These are phyloP conservation scores for Ammodytes dubius DNA, from an alignment of 2,113 vertebrate species.

Conservation along the genomic window DNA sequence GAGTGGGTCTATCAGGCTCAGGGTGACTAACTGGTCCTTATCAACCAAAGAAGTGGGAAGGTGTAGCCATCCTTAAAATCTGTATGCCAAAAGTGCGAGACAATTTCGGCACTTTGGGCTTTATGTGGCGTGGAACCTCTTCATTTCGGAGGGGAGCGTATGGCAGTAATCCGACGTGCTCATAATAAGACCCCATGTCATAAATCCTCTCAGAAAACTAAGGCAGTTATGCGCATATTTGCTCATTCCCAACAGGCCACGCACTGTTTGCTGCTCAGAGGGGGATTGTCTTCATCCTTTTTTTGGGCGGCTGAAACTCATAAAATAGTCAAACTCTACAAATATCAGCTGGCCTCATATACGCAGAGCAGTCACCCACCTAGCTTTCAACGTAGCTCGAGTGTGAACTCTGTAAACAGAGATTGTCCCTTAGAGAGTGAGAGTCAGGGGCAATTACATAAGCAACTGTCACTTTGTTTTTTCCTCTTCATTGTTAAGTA, in stretches of 20 bases:
- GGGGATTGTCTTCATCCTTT: conserved; percentile 45
- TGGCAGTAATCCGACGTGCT: conserved; percentile 72
- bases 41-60: conserved; percentile 53
- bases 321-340: conserved; percentile 61
- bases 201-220: conserved; percentile 74
- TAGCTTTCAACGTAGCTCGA: conserved; percentile 36
- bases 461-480: conserved; percentile 73
- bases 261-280: conserved; percentile 67
- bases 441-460: conserved; percentile 68
- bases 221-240: conserved; percentile 72
- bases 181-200: conserved; percentile 72
- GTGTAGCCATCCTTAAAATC: conserved; percentile 62
- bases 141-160: conserved; percentile 56
- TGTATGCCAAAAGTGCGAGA: conserved; percentile 37
- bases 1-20: conserved; percentile 38
- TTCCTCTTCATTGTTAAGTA: conserved; percentile 70
- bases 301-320: conserved; percentile 45
- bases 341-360: conserved; percentile 48
- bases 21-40: conserved; percentile 54
- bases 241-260: conserved; percentile 59
- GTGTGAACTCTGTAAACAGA: conserved; percentile 75
- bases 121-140: conserved; percentile 74
- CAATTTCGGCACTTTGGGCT: conserved; percentile 64
- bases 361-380: conserved; percentile 34
- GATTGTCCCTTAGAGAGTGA: conserved; percentile 58